Base-by-base conservation (phyloP, 2,113 vertebrate species). In the Tympanuchus pallidicinctus region DNA sequence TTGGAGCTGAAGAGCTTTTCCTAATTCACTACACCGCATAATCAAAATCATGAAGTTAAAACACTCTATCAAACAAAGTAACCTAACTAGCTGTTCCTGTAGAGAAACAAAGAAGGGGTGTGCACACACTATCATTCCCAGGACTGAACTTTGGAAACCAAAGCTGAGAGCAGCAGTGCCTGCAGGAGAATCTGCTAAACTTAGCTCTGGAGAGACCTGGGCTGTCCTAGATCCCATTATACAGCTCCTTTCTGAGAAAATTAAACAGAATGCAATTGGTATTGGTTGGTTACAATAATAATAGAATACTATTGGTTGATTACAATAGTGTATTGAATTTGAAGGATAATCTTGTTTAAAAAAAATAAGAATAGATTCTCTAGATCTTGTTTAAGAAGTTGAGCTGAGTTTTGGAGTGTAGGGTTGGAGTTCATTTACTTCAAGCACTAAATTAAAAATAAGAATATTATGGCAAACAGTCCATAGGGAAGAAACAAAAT, bases 391-490 rank as follows among this genome's bases (percentile, higher is more conserved):
- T 83, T 78, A 86, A 95, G 32, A 79, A 80, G 27, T 24, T 61
- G 76, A 76, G 28, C 13, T 34, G 69, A 87, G 67, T 86, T 95
- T 85, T 81, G 65, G 79, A 73, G 64, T 45, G 28, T 48, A 36
- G 47, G 16, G 9, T n/a, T 5, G 6, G 30, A 67, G 16, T 64
- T 88, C 91, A 70, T 69, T 95, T 90, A 15, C 48, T 76, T 91
- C 69, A 88, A 91, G 47, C 42, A 89, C 27, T 95, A 97, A 96
- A 97, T 96, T 94, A 96, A 90, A 94, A 94, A 87, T 76, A 95
- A 93, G 92, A 87, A 84, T 91, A 38, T 81, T 95, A 90, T 94
- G 88, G 74, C 95, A 96, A 96, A 67, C 66, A 88, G 89, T 56
- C 70, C 92, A 88, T 69, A 69, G 21, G 57, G 86, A 85, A 84